Percentiles rank a stretch among this genome's conserved stretches.
Conservation (phyloP, 2,888 invertebrate species). For the Leucophenga maculata region DNA sequence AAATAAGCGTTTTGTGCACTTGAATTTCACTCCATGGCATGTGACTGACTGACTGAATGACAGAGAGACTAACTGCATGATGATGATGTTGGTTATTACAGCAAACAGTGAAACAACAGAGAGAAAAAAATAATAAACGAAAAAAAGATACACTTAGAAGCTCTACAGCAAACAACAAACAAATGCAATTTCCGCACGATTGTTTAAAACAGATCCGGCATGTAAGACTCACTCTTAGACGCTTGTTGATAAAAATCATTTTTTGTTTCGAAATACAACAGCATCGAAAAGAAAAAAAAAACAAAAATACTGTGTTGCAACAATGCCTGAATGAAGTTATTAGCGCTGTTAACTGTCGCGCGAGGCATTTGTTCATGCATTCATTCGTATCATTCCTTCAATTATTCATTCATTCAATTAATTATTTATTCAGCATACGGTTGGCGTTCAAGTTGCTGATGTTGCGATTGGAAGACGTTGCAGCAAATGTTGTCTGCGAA, state of each 20-base stretch:
- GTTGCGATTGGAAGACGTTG: constrained; percentile 42
- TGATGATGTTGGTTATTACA: background rate
- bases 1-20: constrained; percentile 18
- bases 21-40: constrained; percentile 11
- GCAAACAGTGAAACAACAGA: background rate
- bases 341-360: constrained; percentile 61
- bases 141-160: constrained; percentile 20
- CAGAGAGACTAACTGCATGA: background rate
- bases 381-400: background rate
- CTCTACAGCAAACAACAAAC: constrained; percentile 41
- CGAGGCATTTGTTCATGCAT: constrained; percentile 27
- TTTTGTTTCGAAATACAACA: constrained; percentile 50
- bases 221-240: constrained; percentile 16
- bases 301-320: constrained; percentile 32
- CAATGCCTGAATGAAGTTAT: constrained; percentile 62
- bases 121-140: constrained; percentile 22
- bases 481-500: constrained; percentile 48
- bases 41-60: constrained; percentile 7
- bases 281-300: constrained; percentile 49
- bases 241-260: constrained; percentile 51
- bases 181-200: constrained; percentile 63
- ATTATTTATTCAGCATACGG: background rate
- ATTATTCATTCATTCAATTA: background rate
- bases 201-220: constrained; percentile 47
- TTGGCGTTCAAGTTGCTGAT: constrained; percentile 19